Base-by-base conservation (phyloP, 23 tunicate species). In the Styela plicata region DNA sequence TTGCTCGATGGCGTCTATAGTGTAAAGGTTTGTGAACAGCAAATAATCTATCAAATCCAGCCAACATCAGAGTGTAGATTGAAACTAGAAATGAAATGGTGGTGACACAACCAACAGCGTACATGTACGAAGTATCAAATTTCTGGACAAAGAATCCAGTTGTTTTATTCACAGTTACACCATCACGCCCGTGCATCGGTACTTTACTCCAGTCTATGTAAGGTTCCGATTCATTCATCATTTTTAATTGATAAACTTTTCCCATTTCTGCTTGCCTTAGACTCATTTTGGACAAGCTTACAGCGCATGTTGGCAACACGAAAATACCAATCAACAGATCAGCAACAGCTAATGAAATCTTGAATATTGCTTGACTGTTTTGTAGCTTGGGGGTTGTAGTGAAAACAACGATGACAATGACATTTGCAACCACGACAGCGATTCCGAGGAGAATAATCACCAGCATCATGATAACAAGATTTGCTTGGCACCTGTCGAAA, bases 301-400 rank as follows among this genome's bases (percentile, higher is more conserved):
- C 65, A 29, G 75, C 71, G 52, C 68, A 88, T 13, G 82, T 68
- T 24, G 93, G 93, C 26, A 88, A 27, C 16, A 83, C 87, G n/a
- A 88, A 30, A 5, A 73, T 22, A 1, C 93, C 93, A 29, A 88
- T 82, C 36, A 88, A 28, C n/a, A 88, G 34, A 63, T 88, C 93
- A 27, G 93, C 87, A 24, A 77, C 2, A 22, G 93, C 93, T 52
- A 88, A 52, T 2, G 93, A 88, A 13, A 78, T 22, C 35, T 88
- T 88, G 81, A 69, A 88, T 0, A 79, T 73, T 3, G 93, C 74
- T 77, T 88, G 93, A 71, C 87, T 83, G 80, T 88, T 83, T 53
- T 70, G 81, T 17, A 87, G 63, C 22, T 73, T 65, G 16, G 22
- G 34, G 34, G 77, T 80, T 21, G 69, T 57, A 10, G 34, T 23